Evolutionary conservation across 1,140 invertebrate genomes (phyloP).

Genomic region (Atopsyche davidsoni): DNA sequence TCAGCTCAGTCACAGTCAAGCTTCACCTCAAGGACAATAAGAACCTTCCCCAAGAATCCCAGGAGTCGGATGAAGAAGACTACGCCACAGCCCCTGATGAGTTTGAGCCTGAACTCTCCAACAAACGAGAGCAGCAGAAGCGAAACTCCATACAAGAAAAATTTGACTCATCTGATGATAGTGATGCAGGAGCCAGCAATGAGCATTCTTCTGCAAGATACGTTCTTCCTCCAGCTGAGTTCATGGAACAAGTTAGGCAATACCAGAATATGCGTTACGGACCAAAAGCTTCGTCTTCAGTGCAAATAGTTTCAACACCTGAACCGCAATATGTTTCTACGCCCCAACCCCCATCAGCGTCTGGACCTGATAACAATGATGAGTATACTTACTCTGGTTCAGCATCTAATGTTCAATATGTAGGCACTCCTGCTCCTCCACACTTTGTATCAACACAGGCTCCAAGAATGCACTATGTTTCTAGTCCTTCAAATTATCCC

Average conservation of each 20-base stretch:
- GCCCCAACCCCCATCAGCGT: neutral
- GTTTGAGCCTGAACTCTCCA: too few relatives aligned
- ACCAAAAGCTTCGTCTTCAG: neutral
- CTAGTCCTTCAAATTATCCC: constrained; percentile 34
- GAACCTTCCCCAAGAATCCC: neutral
- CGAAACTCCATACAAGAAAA: constrained; percentile 7
- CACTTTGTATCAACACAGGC: constrained; percentile 37
- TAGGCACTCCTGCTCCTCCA: constrained; percentile 35
- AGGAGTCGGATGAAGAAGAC: constrained; percentile 33
- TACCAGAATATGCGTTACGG: constrained; percentile 6
- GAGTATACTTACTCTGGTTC: neutral
- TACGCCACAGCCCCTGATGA: constrained; percentile 34
- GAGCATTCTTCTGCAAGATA: constrained; percentile 44
- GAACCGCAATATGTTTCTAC: constrained; percentile 28
- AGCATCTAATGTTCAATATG: constrained; percentile 16
- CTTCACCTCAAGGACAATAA: constrained; percentile 37
- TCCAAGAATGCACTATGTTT: constrained; percentile 38
- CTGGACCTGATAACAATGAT: neutral
- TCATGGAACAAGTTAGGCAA: constrained; percentile 40
- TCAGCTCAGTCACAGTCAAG: constrained; percentile 36
- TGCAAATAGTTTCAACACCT: constrained; percentile 31
- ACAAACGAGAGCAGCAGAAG: neutral
- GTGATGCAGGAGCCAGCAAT: constrained; percentile 41
- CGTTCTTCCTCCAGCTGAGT: constrained; percentile 44
- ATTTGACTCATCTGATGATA: constrained; percentile 34